Evolutionary conservation across 2,113 vertebrate species (phyloP), one percentile per base, ranked within the genome.

Genomic region (Malaclemys terrapin): DNA sequence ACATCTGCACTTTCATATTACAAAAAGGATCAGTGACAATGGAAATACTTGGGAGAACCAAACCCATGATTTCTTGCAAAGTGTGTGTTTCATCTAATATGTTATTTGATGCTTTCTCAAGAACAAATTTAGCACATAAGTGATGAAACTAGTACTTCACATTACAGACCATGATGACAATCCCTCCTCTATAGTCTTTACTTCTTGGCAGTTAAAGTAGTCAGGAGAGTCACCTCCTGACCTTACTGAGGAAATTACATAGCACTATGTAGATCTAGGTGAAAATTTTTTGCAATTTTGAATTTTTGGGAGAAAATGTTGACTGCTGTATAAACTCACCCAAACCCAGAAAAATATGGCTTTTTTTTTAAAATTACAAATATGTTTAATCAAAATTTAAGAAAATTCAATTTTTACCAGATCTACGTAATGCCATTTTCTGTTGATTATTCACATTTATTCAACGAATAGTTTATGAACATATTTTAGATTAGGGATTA

Each of bases 251-350:
- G 80, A 94, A 90, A 57, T 83, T 53, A 54, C 35, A 53, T 89
- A 6, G 38, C 69, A 80, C 35, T 75, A 59, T 1, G 53, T 79
- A 84, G 13, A 79, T 53, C 79, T 91, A 78, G 5, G 3, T 49
- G 0, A 38, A 52, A 47, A 25, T 62, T 80, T 88, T 53, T 8
- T 82, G 38, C 62, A 65, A 35, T 65, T 65, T 79, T 82, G 22
- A 49, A 79, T 8, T 81, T 49, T 85, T 5, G n/a, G n/a, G 10
- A 42, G 10, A 45, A 72, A 53, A 24, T 91, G 72, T 12, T 42
- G 2, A 0, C 2, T 2, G 10, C 4, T 24, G 20, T 38, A 72
- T 72, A 72, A 10, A 38, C 16, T 72, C 19, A 38, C 10, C n/a
- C 38, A 72, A 65, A 35, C 14, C 56, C 24, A 65, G 35, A 25